Conservation (phyloP, 2,113 vertebrate genomes). For the Psettodes erumei region DNA sequence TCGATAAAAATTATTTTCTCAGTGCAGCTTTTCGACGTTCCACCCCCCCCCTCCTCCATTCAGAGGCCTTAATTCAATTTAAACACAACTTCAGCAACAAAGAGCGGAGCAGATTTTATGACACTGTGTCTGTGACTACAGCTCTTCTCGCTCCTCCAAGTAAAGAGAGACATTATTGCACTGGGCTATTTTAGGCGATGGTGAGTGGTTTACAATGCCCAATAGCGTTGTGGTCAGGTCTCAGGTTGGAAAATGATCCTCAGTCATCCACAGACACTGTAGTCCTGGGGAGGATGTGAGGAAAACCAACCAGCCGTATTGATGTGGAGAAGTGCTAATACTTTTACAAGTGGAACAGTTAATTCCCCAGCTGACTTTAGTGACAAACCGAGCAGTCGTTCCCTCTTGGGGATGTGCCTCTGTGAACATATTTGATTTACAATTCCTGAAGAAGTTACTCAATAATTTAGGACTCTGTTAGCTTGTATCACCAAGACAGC, state of each 20-base stretch:
- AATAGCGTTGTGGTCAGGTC: constrained; percentile 78
- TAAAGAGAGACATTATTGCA: constrained; percentile 74
- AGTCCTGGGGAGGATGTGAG: constrained; percentile 70
- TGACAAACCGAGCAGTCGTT: constrained; percentile 64
- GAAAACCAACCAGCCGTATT: constrained; percentile 73
- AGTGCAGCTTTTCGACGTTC: constrained; percentile 42
- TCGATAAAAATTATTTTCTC: constrained; percentile 52
- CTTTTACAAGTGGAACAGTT: constrained; percentile 76
- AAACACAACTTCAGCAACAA: constrained; percentile 58
- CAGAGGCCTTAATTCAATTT: constrained; percentile 72
- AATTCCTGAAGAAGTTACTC: constrained; percentile 70
- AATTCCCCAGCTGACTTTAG: constrained; percentile 73
- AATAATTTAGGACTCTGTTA: constrained; percentile 73
- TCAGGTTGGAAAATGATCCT: constrained; percentile 80
- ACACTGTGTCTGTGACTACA: constrained; percentile 53
- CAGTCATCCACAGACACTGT: constrained; percentile 71
- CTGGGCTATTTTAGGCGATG: constrained; percentile 73
- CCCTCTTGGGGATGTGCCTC: constrained; percentile 64
- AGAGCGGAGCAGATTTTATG: constrained; percentile 69
- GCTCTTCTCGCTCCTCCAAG: constrained; percentile 57
- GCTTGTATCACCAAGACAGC: constrained; percentile 55
- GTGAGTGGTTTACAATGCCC: constrained; percentile 80
- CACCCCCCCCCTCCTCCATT: constrained; percentile 42
- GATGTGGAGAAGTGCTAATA: constrained; percentile 74
- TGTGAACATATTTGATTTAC: constrained; percentile 78